Evolutionary conservation across 1,140 invertebrate genomes (phyloP), one percentile per base, ranked within the genome.

Genomic region (Zaprionus ornatus): DNA sequence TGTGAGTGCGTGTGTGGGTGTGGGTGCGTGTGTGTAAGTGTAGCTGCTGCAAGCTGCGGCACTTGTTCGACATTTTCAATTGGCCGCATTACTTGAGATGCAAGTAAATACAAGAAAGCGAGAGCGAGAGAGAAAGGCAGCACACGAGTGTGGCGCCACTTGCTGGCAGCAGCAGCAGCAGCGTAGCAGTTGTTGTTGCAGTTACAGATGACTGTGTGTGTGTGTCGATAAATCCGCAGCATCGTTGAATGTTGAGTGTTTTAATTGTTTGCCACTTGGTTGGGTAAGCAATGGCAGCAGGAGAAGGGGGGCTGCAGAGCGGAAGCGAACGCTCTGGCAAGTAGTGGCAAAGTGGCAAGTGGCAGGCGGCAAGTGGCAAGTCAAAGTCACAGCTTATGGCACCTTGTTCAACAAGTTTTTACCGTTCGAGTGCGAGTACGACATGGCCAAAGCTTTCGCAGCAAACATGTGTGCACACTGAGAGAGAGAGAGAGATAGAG

Each of bases 31-130:
- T 61, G 60, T 62, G n/a, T 19, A 52, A 29, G 29, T 29, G 19
- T 35, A 55, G 17, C 42, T 35, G 52, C 55, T 76, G 73, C 40
- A 35, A 80, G 52, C 55, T 76, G 73, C 40, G 45, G 84, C 74
- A 84, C 77, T 84, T 84, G 85, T 88, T 87, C 84, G 77, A 84
- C 77, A 80, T 88, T 88, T 87, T 83, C 84, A 88, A 87, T 88
- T 87, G 84, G 84, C 84, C 55, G 69, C 83, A 87, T 82, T 87
- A 83, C 84, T 83, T 88, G 79, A 88, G 82, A 66, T 86, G 75
- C 67, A 69, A 48, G 21, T 23, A 54, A 64, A 61, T 54, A 55
- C 40, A 54, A 62, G 50, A 50, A 19, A 66, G 56, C 42, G 27
- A 57, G 23, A 12, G 23, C 29, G 25, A 25, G 48, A 35, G 9